Percentiles rank a stretch among this genome's conserved stretches.
These are phyloP conservation scores for Donacobius atricapilla DNA, from an alignment of 2,113 vertebrate genomes.

Conservation along the genomic window DNA sequence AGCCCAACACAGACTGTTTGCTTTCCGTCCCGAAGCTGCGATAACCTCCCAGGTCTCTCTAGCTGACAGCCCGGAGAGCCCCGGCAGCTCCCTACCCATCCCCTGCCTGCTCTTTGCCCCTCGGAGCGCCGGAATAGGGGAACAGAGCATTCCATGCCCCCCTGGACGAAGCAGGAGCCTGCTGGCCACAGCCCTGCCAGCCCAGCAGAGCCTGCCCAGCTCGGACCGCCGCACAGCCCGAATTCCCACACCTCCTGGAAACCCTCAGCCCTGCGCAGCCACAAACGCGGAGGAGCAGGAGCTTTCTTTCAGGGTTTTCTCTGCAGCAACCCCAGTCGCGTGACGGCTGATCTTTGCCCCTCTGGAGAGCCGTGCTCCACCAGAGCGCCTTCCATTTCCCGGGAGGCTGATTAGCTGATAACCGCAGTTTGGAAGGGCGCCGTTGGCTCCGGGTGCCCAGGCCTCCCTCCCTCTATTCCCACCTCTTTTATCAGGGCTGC, in stretches of 20 bases:
- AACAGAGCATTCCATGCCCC: neutral
- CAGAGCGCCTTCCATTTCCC: neutral
- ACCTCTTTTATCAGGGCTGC: neutral
- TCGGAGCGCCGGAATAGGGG: neutral
- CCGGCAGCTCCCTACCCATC: rapidly evolving
- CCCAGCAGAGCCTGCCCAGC: neutral
- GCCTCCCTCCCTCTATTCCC: neutral
- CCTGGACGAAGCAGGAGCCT: rapidly evolving
- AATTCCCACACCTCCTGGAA: neutral
- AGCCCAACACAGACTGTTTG: neutral
- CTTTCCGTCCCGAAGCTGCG: neutral
- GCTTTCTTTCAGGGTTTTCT: neutral
- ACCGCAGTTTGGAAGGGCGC: neutral
- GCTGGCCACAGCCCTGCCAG: neutral
- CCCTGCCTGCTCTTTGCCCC: neutral
- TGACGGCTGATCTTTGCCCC: constrained; percentile 50
- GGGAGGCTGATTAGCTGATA: constrained; percentile 43
- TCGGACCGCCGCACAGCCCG: rapidly evolving
- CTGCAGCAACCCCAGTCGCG: neutral
- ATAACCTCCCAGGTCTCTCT: neutral
- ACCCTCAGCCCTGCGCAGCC: neutral
- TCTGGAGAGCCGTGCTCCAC: neutral
- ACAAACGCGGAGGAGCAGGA: neutral
- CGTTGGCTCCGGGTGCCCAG: neutral
- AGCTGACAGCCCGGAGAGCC: neutral